Evolutionary conservation across 2,113 vertebrate species (phyloP), one percentile per base, ranked within the genome.

Genomic region (Myanophis thanlyinensis): DNA sequence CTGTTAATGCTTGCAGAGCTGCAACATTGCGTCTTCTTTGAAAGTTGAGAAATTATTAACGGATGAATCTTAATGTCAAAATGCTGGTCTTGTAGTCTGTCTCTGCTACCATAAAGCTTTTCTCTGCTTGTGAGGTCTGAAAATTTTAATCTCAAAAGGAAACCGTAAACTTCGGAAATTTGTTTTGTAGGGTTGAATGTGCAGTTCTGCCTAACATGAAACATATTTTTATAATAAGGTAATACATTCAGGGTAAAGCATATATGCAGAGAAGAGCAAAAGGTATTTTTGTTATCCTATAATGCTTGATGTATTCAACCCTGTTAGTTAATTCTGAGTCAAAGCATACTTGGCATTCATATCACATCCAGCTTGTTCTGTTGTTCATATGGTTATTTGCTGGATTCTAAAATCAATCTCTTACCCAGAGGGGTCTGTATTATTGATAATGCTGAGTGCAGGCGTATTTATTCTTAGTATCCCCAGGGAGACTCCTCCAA

Each of bases 401-500:
- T 85, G 59, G 90, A 30, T 49, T 12, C 89, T 51, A 90, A 59
- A 90, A 25, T 59, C 47, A 56, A 48, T 7, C 18, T 62, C 2
- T 90, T 95, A 4, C 15, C 40, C 91, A 52, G 23, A 0, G 49
- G 49, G 51, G 5, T 87, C 22, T 5, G 15, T 7, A 18, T 40
- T 85, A 44, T n/a, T 93, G 30, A 92, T 93, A 40, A 13, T 93
- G 40, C 73, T 95, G 93, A 96, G 93, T 91, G 67, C 12, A 0
- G 1, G 46, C 0, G 0, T 11, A 1, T 93, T 48, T 94, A 56
- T 94, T 89, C 86, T 91, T 94, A 99, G 98, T 99, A 98, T 96
- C 98, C 98, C 73, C 98, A 98, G 97, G 96, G 98, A 94, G 99
- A 99, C 49, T 98, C 98, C 13, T 98, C 98, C 10, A 98, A 98